These are phyloP conservation scores for Ictidomys tridecemlineatus DNA, from an alignment of 2,113 vertebrate genomes.

Conservation along the genomic window DNA sequence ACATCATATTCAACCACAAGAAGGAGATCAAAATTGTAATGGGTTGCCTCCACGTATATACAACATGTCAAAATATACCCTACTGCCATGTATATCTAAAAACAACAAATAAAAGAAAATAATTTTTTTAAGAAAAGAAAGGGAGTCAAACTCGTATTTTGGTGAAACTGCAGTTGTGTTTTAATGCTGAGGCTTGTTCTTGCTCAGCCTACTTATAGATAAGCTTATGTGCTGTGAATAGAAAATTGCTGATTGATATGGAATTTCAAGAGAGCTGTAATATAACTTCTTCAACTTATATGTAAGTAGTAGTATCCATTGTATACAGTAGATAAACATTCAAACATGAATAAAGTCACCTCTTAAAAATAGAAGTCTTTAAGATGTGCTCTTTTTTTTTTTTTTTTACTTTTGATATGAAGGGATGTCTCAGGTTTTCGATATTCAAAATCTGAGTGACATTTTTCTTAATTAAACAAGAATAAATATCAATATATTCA, in stretches of 20 bases:
- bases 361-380: not conserved
- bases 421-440: not conserved
- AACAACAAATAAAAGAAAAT: too few species aligned
- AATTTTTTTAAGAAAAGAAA: not conserved
- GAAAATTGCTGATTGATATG: not conserved
- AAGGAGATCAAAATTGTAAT: too few species aligned
- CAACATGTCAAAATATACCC: too few species aligned
- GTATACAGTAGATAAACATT: not conserved
- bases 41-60: too few species aligned
- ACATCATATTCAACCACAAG: too few species aligned
- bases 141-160: not conserved
- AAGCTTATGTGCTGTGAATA: not conserved
- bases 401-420: not conserved
- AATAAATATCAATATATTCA: slow-evolving; percentile 30
- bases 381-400: not conserved
- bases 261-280: not conserved
- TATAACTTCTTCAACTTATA: not conserved
- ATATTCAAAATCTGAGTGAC: slow-evolving; percentile 3
- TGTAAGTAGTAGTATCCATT: not conserved
- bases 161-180: not conserved
- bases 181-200: not conserved
- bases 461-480: slow-evolving; percentile 42
- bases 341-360: not conserved
- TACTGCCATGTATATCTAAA: too few species aligned
- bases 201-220: not conserved